These are phyloP conservation scores for Thera britannica DNA, from an alignment of 2,888 invertebrate genomes.

Conservation along the genomic window DNA sequence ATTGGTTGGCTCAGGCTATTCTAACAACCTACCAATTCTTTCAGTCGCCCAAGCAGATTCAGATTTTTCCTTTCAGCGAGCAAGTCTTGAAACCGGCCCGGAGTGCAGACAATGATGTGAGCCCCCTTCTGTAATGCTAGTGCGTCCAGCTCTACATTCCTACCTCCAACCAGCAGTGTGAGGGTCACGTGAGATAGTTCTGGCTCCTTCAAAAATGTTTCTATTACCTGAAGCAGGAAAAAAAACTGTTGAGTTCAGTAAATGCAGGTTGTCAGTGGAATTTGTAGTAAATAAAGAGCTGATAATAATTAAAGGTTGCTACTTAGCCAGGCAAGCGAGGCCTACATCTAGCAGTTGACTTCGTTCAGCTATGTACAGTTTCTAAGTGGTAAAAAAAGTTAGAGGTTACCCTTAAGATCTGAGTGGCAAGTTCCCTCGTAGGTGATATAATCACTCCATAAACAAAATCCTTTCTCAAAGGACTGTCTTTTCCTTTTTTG, in stretches of 20 bases:
- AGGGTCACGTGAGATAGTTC: slow-evolving; percentile 80
- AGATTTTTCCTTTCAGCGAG: slow-evolving; percentile 88
- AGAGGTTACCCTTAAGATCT: slow-evolving; percentile 88
- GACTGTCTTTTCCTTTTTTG: slow-evolving; percentile 84
- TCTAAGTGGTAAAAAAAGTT: background rate
- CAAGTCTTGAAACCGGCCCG: slow-evolving; percentile 96
- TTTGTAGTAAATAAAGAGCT: background rate
- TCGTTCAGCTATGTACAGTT: background rate
- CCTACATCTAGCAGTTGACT: too few species aligned
- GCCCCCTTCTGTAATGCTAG: slow-evolving; percentile 88
- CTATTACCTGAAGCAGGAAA: slow-evolving; percentile 67
- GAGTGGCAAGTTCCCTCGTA: slow-evolving; percentile 96
- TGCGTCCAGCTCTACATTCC: slow-evolving; percentile 90
- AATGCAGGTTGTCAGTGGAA: too few species aligned
- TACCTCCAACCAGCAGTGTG: slow-evolving; percentile 92
- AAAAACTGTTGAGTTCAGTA: too few species aligned
- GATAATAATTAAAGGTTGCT: background rate
- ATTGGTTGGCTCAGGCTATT: background rate
- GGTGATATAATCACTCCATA: slow-evolving; percentile 97
- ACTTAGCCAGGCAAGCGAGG: too few species aligned
- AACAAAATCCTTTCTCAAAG: slow-evolving; percentile 90
- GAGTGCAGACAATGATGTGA: slow-evolving; percentile 97
- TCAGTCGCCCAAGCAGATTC: slow-evolving; percentile 89
- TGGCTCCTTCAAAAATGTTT: slow-evolving; percentile 77
- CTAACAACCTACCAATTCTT: slow-evolving; percentile 87